Evolutionary conservation across 2,113 vertebrate genomes (phyloP), one percentile per base, ranked within the genome.

Genomic region (Clarias magur): DNA sequence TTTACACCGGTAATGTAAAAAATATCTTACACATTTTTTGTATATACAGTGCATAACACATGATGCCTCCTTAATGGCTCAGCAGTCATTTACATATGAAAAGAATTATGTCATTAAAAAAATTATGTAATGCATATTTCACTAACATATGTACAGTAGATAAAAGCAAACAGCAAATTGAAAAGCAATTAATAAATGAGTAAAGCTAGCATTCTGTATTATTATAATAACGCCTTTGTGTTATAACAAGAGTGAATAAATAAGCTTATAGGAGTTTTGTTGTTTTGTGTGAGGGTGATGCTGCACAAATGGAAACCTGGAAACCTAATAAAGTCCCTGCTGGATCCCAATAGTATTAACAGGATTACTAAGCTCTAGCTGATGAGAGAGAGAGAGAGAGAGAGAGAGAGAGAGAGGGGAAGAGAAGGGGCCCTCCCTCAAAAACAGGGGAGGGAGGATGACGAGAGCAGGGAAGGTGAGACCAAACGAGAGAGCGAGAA

Each of bases 291-390:
- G 83, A 60, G 3, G 56, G 82, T 72, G 30, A 19, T 13, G 73
- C 56, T 73, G 65, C 82, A 84, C 21, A 84, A 59, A 84, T 48
- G 73, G 73, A 76, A 76, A 76, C 42, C 73, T 73, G 56, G 68
- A 84, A 30, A 70, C 27, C 68, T 84, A 84, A 84, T 84, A 57
- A 84, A 59, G 68, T 84, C 83, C 54, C 83, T 59, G 83, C 63
- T 73, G 83, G 68, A 84, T 42, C 27, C 67, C 67, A 57, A 84
- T 73, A 38, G 19, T 84, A 75, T 84, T 84, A 84, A 84, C 21
- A 75, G 68, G 83, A 84, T 84, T 84, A 84, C 54, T 42, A 68
- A 56, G 30, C 48, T 30, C 68, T 59, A 65, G 68, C 17, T 73
- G 62, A 54, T 67, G 42, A 42, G 70, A 19, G 59, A 48, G 25